These are phyloP conservation scores for Ascidia mentula DNA, from an alignment of 23 tunicate genomes.

Conservation along the genomic window DNA sequence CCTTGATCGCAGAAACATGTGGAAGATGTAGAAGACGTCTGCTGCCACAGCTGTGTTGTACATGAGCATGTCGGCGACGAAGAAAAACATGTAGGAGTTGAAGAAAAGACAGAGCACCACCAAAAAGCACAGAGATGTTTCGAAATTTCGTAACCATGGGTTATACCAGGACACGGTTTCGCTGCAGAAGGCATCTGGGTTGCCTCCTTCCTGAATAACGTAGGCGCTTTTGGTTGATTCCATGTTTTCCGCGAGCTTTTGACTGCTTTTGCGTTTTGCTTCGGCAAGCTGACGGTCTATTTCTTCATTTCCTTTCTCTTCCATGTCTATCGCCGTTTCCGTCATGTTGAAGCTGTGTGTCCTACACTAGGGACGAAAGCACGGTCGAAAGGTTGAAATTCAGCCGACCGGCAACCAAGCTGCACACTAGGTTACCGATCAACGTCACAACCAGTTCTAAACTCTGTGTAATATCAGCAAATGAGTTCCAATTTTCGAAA, in stretches of 20 bases:
- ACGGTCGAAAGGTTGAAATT: neutral
- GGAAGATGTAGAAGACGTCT: conserved; percentile 50
- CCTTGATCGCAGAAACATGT: conserved; percentile 74
- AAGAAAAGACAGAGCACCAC: conserved; percentile 45
- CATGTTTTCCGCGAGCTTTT: conserved; percentile 29
- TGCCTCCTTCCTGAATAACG: conserved; percentile 39
- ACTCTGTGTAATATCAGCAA: neutral
- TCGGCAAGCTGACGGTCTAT: conserved; percentile 32
- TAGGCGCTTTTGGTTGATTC: conserved; percentile 41
- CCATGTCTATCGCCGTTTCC: conserved; percentile 2
- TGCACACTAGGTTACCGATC: conserved; percentile 8
- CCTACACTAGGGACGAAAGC: neutral
- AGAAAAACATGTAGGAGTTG: conserved; percentile 72
- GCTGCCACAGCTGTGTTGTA: conserved; percentile 35
- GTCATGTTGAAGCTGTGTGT: neutral
- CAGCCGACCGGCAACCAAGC: neutral
- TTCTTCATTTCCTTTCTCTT: neutral
- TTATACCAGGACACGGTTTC: conserved; percentile 71
- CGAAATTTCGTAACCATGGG: conserved; percentile 40
- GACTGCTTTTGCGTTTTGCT: conserved; percentile 36
- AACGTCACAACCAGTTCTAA: neutral
- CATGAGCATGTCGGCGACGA: conserved; percentile 31
- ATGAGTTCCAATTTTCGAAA: too few relatives aligned
- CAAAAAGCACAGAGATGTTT: conserved; percentile 47
- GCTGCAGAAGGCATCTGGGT: conserved; percentile 62